A percentile compares a stretch with the other conserved stretches of the same genome.
These are phyloP conservation scores for Leucoraja ocellata DNA, from an alignment of 2,797 vertebrate genomes.

Conservation along the genomic window DNA sequence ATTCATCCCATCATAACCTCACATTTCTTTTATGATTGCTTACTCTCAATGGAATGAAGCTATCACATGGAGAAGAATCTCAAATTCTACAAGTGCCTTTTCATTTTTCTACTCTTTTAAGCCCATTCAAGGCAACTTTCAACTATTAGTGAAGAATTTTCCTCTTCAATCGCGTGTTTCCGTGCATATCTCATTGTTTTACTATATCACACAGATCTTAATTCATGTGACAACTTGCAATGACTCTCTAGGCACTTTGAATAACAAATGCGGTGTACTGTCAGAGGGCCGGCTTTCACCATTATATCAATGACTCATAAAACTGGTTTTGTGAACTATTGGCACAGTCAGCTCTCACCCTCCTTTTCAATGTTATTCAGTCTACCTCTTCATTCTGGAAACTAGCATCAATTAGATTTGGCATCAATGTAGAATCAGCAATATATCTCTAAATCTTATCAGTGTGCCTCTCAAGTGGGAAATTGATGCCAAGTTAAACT, in stretches of 20 bases:
- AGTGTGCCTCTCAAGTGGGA: too few relatives aligned
- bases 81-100: too few relatives aligned
- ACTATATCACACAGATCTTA: not conserved
- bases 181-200: not conserved
- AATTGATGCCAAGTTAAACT: too few relatives aligned
- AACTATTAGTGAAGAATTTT: not conserved
- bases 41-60: too few relatives aligned
- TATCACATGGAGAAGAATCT: too few relatives aligned
- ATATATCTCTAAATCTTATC: too few relatives aligned
- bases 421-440: too few relatives aligned
- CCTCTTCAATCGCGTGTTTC: not conserved
- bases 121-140: not conserved
- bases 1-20: too few relatives aligned
- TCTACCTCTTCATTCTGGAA: not conserved
- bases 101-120: not conserved
- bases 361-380: not conserved
- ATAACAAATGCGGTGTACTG: not conserved
- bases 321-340: not conserved
- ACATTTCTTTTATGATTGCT: too few relatives aligned
- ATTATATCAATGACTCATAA: not conserved
- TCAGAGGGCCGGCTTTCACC: not conserved
- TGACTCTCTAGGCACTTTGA: not conserved
- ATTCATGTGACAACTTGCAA: not conserved
- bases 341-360: not conserved
- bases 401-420: not conserved